A percentile compares a stretch with the other conserved stretches of the same genome.
Conservation (phyloP, 1,140 invertebrate genomes). For the Rhagoletis pomonella region DNA sequence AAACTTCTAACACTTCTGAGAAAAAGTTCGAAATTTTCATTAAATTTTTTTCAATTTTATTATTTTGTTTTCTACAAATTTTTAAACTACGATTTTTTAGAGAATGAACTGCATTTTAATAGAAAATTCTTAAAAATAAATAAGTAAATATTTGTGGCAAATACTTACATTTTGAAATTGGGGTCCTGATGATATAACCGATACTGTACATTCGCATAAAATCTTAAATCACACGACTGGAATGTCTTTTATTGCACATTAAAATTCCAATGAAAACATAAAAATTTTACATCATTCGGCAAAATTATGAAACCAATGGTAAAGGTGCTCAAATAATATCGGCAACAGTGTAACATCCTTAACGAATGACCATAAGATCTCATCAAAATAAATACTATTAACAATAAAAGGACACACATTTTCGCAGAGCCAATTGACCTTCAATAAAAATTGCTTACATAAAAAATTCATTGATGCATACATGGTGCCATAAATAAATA, state of each 20-base stretch:
- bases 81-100: too few species aligned
- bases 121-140: too few species aligned
- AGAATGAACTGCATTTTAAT: too few species aligned
- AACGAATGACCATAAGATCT: not conserved
- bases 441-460: constrained; percentile 33
- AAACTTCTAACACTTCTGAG: too few species aligned
- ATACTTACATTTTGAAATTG: too few species aligned
- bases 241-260: not conserved
- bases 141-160: too few species aligned
- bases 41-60: too few species aligned
- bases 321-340: not conserved
- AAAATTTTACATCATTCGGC: not conserved
- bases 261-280: not conserved
- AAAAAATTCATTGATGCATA: not conserved
- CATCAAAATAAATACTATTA: not conserved
- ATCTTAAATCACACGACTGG: not conserved
- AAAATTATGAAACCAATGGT: constrained; percentile 22
- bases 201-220: not conserved
- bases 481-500: too few species aligned
- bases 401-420: not conserved
- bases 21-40: too few species aligned
- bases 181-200: too few species aligned
- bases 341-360: not conserved
- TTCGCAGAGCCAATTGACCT: not conserved
- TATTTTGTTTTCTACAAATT: too few species aligned